phyloP scores from a whole-genome alignment of 2,113 vertebrate genomes.

The Microcebus lehilahytsara region DNA sequence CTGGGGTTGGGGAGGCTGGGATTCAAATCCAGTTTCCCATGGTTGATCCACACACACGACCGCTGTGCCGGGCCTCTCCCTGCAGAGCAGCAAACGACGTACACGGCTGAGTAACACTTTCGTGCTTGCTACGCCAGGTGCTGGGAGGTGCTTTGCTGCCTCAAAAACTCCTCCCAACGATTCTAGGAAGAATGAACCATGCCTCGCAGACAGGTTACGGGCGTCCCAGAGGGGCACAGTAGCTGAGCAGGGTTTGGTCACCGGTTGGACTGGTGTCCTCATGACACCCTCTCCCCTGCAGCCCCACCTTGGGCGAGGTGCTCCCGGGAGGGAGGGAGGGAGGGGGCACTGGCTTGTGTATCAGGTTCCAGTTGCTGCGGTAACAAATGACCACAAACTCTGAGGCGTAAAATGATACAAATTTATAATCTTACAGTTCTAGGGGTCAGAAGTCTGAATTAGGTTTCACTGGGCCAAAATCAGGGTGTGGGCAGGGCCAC shows the following conservation, averaged over 20 bases:
- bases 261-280: background rate
- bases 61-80: background rate
- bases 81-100: background rate
- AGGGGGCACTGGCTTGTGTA: fast-evolving
- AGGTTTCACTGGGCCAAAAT: background rate
- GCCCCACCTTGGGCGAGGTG: fast-evolving
- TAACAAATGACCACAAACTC: background rate
- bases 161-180: background rate
- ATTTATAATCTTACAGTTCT: fast-evolving
- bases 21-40: background rate
- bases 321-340: background rate
- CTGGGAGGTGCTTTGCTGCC: background rate
- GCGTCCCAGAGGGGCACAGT: background rate
- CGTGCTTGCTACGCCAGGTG: fast-evolving
- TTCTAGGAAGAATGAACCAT: background rate
- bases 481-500: fast-evolving
- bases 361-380: fast-evolving
- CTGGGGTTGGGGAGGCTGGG: background rate
- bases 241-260: too few species aligned
- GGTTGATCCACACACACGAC: background rate
- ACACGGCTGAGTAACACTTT: fast-evolving
- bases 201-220: fast-evolving
- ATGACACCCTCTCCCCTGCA: fast-evolving
- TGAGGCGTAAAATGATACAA: background rate
- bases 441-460: background rate